A percentile compares a stretch with the other conserved stretches of the same genome.
Conservation (phyloP, 2,797 vertebrate species). For the Babyrousa celebensis region DNA sequence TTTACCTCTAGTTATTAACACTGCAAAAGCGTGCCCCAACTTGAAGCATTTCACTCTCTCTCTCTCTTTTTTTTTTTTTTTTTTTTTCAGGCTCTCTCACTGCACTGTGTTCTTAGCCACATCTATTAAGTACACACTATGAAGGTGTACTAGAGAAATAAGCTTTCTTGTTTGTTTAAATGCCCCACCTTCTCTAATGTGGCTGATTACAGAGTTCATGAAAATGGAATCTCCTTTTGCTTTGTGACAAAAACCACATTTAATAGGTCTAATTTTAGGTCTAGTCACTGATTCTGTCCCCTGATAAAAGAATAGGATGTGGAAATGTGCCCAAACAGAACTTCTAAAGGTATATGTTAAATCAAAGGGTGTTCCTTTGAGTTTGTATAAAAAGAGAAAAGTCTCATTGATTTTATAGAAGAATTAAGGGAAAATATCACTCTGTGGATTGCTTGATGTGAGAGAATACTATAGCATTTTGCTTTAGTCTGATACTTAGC, state of each 20-base stretch:
- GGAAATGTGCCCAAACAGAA: constrained; percentile 89
- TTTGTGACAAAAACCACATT: constrained; percentile 89
- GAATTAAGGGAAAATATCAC: constrained; percentile 73
- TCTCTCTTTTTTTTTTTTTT: background rate
- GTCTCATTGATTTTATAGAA: constrained; percentile 79
- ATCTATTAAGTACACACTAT: background rate
- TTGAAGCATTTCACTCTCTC: background rate
- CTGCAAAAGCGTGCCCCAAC: constrained; percentile 8
- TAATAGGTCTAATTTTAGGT: constrained; percentile 90
- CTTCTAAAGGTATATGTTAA: constrained; percentile 86
- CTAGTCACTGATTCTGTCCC: constrained; percentile 87
- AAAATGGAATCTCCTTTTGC: constrained; percentile 84
- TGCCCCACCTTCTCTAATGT: constrained; percentile 79
- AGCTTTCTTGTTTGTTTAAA: constrained; percentile 79
- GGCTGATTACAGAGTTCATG: constrained; percentile 71
- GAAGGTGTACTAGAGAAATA: constrained; percentile 62
- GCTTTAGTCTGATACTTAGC: constrained; percentile 83
- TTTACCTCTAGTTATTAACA: background rate
- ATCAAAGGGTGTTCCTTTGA: constrained; percentile 83
- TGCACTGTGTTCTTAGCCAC: background rate
- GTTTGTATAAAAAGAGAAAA: constrained; percentile 86
- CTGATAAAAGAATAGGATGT: constrained; percentile 88
- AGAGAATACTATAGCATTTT: constrained; percentile 78
- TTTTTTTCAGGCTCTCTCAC: background rate
- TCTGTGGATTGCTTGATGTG: constrained; percentile 60